phyloP scores from a whole-genome alignment of 2,888 invertebrate species.

The Adela reaumurella region DNA sequence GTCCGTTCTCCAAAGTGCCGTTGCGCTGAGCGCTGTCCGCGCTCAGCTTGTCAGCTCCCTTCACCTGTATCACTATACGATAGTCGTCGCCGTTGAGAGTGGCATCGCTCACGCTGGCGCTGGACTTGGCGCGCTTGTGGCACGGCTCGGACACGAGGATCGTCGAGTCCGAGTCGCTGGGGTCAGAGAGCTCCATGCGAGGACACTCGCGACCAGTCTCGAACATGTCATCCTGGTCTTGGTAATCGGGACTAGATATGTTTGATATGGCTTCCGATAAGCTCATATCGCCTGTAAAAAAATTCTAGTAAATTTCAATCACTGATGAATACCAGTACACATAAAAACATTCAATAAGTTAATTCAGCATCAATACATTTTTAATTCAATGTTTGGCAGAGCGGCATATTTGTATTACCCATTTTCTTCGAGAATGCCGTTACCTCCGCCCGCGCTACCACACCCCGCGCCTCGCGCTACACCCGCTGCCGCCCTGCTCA shows the following conservation, averaged over 20 bases:
- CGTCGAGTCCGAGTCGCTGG: constrained; percentile 86
- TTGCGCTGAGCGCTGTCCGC: constrained; percentile 33
- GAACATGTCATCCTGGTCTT: constrained; percentile 82
- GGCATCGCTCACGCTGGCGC: constrained; percentile 52
- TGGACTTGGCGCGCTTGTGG: constrained; percentile 51
- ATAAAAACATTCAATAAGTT: too few species aligned
- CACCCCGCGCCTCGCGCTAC: too few species aligned
- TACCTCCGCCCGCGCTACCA: too few species aligned
- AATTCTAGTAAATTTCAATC: too few species aligned
- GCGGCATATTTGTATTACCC: too few species aligned
- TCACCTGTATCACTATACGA: constrained; percentile 80
- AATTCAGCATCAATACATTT: too few species aligned
- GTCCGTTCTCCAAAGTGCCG: constrained; percentile 38
- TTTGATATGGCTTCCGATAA: constrained; percentile 84
- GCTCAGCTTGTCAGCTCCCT: constrained; percentile 33
- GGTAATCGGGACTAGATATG: constrained; percentile 87
- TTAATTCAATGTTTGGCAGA: too few species aligned
- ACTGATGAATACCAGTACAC: too few species aligned
- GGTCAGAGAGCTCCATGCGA: constrained; percentile 81
- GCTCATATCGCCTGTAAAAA: constrained; percentile 70
- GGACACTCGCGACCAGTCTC: constrained; percentile 74
- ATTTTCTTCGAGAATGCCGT: too few species aligned
- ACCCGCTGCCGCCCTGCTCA: too few species aligned
- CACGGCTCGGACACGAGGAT: constrained; percentile 79
- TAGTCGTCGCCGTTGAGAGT: constrained; percentile 56